Evolutionary conservation across 1,140 invertebrate species (phyloP).

Genomic region (Drosophila repletoides): DNA sequence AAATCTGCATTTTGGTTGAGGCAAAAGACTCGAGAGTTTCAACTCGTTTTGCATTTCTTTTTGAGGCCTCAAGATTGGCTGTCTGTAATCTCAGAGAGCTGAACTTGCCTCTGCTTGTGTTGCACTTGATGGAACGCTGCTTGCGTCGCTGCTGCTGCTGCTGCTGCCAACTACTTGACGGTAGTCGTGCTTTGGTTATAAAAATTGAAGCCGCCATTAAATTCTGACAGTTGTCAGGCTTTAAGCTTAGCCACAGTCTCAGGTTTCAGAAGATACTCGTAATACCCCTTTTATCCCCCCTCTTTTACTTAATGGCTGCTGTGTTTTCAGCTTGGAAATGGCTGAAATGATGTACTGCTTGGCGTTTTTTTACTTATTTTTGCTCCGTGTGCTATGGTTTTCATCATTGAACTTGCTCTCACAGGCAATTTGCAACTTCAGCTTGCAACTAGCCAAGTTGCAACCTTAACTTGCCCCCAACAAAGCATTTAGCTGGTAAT

Average conservation of each 20-base stretch:
- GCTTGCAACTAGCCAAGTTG: slow-evolving; percentile 27
- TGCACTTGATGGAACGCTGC: slow-evolving; percentile 64
- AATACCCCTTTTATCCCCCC: slow-evolving; percentile 2
- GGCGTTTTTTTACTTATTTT: neutral
- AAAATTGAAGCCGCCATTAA: slow-evolving; percentile 81
- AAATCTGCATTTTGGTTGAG: slow-evolving; percentile 73
- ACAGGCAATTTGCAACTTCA: slow-evolving; percentile 56
- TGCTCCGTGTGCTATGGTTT: slow-evolving; percentile 34
- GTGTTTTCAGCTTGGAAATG: slow-evolving; percentile 1
- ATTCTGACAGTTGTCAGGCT: slow-evolving; percentile 80
- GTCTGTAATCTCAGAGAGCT: slow-evolving; percentile 55
- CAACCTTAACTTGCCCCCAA: slow-evolving; percentile 2
- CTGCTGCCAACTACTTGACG: slow-evolving; percentile 37
- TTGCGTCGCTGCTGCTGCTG: neutral
- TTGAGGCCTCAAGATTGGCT: slow-evolving; percentile 58
- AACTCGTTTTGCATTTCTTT: slow-evolving; percentile 72
- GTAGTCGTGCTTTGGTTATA: slow-evolving; percentile 80
- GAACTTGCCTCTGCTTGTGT: slow-evolving; percentile 29
- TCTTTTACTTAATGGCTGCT: slow-evolving; percentile 18
- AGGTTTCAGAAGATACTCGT: slow-evolving; percentile 39
- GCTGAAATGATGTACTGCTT: slow-evolving; percentile 32
- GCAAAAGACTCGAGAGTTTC: slow-evolving; percentile 15
- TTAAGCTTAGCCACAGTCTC: slow-evolving; percentile 14
- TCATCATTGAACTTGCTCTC: slow-evolving; percentile 27
- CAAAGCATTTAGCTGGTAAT: slow-evolving; percentile 58